Percentiles rank a stretch among this genome's conserved stretches.
These are phyloP conservation scores for Scotopteryx bipunctaria DNA, from an alignment of 2,888 invertebrate genomes.

Conservation along the genomic window DNA sequence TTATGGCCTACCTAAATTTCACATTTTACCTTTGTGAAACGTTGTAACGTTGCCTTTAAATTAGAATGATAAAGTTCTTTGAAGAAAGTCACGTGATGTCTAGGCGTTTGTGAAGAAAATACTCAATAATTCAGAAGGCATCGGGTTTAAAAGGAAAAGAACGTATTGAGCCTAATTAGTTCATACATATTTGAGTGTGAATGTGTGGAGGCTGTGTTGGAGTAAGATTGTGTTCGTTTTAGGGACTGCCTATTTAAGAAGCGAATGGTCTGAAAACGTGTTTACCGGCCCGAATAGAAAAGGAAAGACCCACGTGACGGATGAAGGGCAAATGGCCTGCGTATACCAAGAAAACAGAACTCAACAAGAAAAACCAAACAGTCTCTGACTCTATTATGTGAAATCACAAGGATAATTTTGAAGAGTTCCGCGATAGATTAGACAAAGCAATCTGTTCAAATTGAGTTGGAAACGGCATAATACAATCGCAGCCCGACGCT, in stretches of 20 bases:
- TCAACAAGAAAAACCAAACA: background rate
- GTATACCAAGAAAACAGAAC: slow-evolving; percentile 1
- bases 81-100: slow-evolving; percentile 1
- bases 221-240: background rate
- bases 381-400: too few relatives aligned
- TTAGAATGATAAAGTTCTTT: slow-evolving; percentile 1
- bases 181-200: slow-evolving; percentile 22
- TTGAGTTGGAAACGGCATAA: background rate
- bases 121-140: slow-evolving; percentile 15
- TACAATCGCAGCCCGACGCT: slow-evolving; percentile 17
- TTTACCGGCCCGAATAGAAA: background rate
- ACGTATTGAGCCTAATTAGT: slow-evolving; percentile 17
- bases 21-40: slow-evolving; percentile 1
- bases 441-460: background rate
- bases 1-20: slow-evolving; percentile 1
- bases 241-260: background rate
- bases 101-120: slow-evolving; percentile 17
- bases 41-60: slow-evolving; percentile 9
- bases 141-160: slow-evolving; percentile 12
- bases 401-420: too few relatives aligned
- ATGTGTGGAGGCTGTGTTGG: background rate
- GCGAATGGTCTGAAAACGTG: background rate
- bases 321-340: too few relatives aligned
- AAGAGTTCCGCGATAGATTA: too few relatives aligned
- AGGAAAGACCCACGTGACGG: too few relatives aligned